Evolutionary conservation across 2,888 invertebrate genomes (phyloP).

Genomic region (Synergus itoensis): DNA sequence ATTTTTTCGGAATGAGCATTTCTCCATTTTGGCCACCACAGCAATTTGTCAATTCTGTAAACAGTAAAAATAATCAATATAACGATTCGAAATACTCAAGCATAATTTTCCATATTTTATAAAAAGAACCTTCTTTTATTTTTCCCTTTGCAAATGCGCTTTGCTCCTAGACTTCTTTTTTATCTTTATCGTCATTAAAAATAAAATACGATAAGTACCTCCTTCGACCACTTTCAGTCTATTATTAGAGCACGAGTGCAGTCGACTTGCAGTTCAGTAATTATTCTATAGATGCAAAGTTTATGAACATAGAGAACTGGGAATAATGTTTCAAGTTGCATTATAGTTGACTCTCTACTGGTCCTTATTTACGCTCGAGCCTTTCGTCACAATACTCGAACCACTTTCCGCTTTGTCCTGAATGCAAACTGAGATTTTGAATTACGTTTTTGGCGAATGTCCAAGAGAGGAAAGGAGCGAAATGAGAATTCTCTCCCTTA

Average conservation of each 20-base stretch:
- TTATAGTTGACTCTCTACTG: constrained; percentile 7
- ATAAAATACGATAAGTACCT: constrained; percentile 28
- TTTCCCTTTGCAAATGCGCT: not conserved
- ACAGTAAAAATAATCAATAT: too few relatives aligned
- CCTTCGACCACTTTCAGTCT: constrained; percentile 13
- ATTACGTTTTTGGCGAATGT: constrained; percentile 9
- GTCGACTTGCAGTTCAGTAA: constrained; percentile 8
- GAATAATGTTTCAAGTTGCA: constrained; percentile 23
- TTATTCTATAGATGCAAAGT: constrained; percentile 25
- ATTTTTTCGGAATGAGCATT: too few relatives aligned
- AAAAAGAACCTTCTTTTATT: not conserved
- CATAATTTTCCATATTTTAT: not conserved
- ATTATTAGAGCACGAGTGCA: constrained; percentile 3
- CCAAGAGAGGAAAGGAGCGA: constrained; percentile 1
- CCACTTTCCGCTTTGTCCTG: not conserved
- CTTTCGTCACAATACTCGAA: constrained; percentile 5
- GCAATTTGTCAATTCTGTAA: too few relatives aligned
- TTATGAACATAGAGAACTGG: constrained; percentile 8
- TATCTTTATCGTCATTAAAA: not conserved
- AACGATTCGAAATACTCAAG: too few relatives aligned
- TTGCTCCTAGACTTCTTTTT: constrained; percentile 1
- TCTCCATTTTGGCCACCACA: too few relatives aligned
- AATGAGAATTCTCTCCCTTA: constrained; percentile 7
- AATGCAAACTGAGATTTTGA: constrained; percentile 9
- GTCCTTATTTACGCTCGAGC: constrained; percentile 16